Evolutionary conservation across 2,797 vertebrate genomes (phyloP), one percentile per base, ranked within the genome.

Genomic region (Rhincodon typus): DNA sequence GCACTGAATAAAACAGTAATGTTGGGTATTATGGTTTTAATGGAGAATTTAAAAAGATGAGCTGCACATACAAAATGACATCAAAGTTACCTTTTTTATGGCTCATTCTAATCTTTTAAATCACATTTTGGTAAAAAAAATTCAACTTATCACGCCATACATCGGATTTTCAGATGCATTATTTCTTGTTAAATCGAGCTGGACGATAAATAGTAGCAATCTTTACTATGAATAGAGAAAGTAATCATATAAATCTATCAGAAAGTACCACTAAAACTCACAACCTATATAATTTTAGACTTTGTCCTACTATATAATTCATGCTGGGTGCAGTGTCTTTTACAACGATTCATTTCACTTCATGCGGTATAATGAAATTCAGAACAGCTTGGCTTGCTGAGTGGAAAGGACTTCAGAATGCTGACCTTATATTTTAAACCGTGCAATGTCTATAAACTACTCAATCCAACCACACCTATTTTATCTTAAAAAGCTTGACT

Each of bases 221-320:
- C 2, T 67, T 94, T 94, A 8, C 94, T 95, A 95, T 95, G 46
- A 53, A 50, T 77, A 95, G 46, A 74, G 94, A 95, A 95, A 95
- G 27, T 53, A 95, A 95, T 53, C 34, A 50, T 95, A 95, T n/a
- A 77, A 77, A 23, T 74, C 70, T 19, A 70, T 30, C 42, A 74
- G 70, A 77, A 77, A 74, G 50, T 95, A 74, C 42, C 7, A 95
- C 12, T 77, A 77, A 53, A 30, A 95, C 23, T 74, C 46, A 77
- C 27, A 72, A 95, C 21, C 72, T 74, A 74, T 53, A 77, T 77
- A 95, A 95, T 95, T 95, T 95, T 53, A 77, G 27, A 95, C 27
- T 53, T 3, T 6, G 46, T 95, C 46, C 53, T 21, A 94, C 94
- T 74, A 34, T 95, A 30, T 95, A 95, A 95, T 95, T 95, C 70